Base-by-base conservation (phyloP, 2,888 invertebrate species). In the Drosophila neutralis region DNA sequence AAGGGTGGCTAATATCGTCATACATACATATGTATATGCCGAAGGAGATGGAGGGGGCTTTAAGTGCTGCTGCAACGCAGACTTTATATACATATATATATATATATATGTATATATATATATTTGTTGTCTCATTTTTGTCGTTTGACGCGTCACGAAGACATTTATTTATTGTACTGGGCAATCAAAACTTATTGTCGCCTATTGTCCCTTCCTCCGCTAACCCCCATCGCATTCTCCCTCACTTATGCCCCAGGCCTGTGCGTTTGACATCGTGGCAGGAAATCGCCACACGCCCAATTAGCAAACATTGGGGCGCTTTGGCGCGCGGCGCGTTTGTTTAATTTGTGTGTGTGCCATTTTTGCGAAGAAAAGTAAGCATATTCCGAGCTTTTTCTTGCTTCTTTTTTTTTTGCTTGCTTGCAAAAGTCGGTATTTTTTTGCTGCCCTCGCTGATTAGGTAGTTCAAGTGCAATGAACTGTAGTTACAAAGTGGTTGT, bases 231-330 rank as follows among this genome's bases (percentile, higher is more conserved):
- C 1, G 21, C 29, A 24, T 8, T 15, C 24, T 29, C 24, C 15
- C 24, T 24, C 15, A 24, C 15, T 4, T 2, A 42, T 52, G 2
- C 6, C 3, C 33, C 15, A 15, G 13, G 18, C 4, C 48, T 4
- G 24, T 38, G 51, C 31, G 18, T 13, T 31, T 35, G 18, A 15
- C 45, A 24, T n/a, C 49, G 38, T 38, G 71, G 76, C 86, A 89
- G 88, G 87, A 86, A 89, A 89, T 82, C 85, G 89, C 89, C 86
- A 89, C 89, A 86, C 86, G 89, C 86, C 89, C 86, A 86, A 86
- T 86, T 89, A 86, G 85, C 78, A 86, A 89, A 86, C 87, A 82
- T 78, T 73, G 85, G 72, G 64, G 67, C 66, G 68, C 66, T 70
- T 82, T 82, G 77, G 83, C 76, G 80, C 67, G 89, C 85, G 85